Evolutionary conservation across 2,888 invertebrate species (phyloP), one percentile per base, ranked within the genome.

Genomic region (Cantharis nigra): DNA sequence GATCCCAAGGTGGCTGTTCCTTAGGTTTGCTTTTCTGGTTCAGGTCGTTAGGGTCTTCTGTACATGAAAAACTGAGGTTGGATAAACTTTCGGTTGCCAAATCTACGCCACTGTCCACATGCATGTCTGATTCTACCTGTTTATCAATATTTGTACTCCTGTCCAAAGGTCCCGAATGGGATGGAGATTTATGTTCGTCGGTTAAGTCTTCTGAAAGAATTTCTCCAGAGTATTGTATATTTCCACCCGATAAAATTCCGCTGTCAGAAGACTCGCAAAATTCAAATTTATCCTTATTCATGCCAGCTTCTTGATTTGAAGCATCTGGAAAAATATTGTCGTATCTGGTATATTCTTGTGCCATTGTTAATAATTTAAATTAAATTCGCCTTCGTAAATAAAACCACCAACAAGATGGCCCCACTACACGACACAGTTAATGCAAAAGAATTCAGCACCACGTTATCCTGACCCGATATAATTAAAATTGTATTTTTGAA

Each of bases 91-190:
- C 92, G 73, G 92, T 89, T 75, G 82, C 83, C 86, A 89, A 87
- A 83, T 92, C 92, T 28, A 93, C 90, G 83, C 93, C 94, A 89
- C 93, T 93, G 86, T 95, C 94, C 76, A 92, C 87, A 86, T 90
- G 89, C 91, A 92, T 92, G 81, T 49, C 49, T 33, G 13, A 2
- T 13, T n/a, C 49, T 49, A 9, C 49, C 5, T 13, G 33, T 13
- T 13, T 13, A 1, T 33, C 3, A 3, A 13, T 7, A 14, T 71
- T 63, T 72, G 28, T 26, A 71, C 70, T 64, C 23, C 69, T 74
- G 71, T 76, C 79, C 69, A 76, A 69, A 30, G 74, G 69, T 26
- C 77, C 80, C 11, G 81, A 81, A 67, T 80, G 79, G 14, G 77
- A 71, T 33, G 70, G 33, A 62, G 77, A 75, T 64, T 71, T 71